These are phyloP conservation scores for Zaprionus obscuricornis DNA, from an alignment of 2,888 invertebrate species.

Conservation along the genomic window DNA sequence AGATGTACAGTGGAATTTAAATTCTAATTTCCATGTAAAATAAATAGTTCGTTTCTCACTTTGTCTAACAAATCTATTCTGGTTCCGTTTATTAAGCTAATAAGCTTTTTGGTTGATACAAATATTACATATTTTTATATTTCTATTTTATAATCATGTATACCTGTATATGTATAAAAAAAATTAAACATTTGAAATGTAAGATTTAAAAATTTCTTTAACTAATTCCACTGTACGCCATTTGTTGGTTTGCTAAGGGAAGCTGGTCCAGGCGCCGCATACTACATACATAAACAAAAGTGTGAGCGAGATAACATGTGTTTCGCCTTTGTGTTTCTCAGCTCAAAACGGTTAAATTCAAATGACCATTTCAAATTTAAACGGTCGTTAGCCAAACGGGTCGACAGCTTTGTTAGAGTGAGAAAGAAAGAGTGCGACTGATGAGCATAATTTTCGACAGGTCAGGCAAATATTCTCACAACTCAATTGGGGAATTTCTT, in stretches of 20 bases:
- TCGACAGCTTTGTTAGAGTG: slow-evolving; percentile 5
- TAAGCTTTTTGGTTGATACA: neutral
- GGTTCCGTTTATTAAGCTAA: no score
- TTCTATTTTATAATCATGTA: neutral
- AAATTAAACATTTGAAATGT: neutral
- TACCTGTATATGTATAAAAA: neutral
- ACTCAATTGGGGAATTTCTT: slow-evolving; percentile 39
- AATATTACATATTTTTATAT: neutral
- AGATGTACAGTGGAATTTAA: slow-evolving; percentile 30
- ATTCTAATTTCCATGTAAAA: no score
- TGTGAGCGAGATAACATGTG: slow-evolving; percentile 48
- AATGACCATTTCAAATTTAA: slow-evolving; percentile 48
- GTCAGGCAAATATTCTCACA: slow-evolving; percentile 26
- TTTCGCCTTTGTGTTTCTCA: slow-evolving; percentile 20
- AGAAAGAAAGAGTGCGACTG: slow-evolving; percentile 8
- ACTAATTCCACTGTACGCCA: slow-evolving; percentile 25
- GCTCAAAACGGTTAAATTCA: slow-evolving; percentile 64
- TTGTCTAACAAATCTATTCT: no score
- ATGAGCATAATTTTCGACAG: slow-evolving; percentile 38
- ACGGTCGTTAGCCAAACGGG: slow-evolving; percentile 51
- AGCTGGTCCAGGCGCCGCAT: slow-evolving; percentile 42
- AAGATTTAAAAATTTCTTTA: no score
- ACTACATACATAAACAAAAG: neutral
- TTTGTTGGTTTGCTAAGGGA: slow-evolving; percentile 37
- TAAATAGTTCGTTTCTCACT: no score